These are phyloP conservation scores for Umimayanthus kanabou DNA, from an alignment of 92 coral and sea anemone genomes.

Conservation along the genomic window DNA sequence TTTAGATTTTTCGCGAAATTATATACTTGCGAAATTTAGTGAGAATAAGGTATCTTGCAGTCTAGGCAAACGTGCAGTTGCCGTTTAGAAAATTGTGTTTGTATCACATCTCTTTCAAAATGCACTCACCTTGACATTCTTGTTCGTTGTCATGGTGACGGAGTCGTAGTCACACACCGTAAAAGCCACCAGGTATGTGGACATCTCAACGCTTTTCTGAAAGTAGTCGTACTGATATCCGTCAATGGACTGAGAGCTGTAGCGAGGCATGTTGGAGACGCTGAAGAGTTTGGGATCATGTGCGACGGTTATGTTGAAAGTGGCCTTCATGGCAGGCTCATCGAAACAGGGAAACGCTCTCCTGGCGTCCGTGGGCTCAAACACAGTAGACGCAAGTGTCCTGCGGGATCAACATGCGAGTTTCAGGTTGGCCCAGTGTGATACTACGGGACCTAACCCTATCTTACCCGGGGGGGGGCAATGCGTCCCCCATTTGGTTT, in stretches of 20 bases:
- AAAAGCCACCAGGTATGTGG: conserved; percentile 78
- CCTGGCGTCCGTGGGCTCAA: conserved; percentile 81
- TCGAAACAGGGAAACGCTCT: conserved; percentile 93
- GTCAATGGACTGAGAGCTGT: conserved; percentile 31
- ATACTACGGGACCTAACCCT: too few relatives aligned
- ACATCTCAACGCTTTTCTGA: conserved; percentile 65
- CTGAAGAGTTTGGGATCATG: conserved; percentile 67
- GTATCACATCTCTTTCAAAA: too few relatives aligned
- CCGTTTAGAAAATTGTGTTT: too few relatives aligned
- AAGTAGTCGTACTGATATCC: conserved; percentile 54
- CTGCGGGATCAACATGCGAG: conserved; percentile 20
- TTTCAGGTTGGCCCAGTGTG: not conserved
- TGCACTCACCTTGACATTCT: conserved; percentile 44
- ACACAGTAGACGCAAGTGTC: conserved; percentile 77
- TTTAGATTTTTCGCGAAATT: too few relatives aligned
- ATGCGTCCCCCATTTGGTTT: too few relatives aligned
- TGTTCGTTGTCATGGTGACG: conserved; percentile 36
- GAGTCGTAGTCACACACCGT: conserved; percentile 64
- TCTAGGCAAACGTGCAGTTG: too few relatives aligned
- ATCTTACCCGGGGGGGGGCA: too few relatives aligned
- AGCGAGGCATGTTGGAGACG: conserved; percentile 80
- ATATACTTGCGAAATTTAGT: too few relatives aligned
- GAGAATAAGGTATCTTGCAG: too few relatives aligned
- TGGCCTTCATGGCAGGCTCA: conserved; percentile 90
- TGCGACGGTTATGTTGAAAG: conserved; percentile 76